Conservation (phyloP, 2,797 vertebrate genomes). For the Argyrosomus regius region DNA sequence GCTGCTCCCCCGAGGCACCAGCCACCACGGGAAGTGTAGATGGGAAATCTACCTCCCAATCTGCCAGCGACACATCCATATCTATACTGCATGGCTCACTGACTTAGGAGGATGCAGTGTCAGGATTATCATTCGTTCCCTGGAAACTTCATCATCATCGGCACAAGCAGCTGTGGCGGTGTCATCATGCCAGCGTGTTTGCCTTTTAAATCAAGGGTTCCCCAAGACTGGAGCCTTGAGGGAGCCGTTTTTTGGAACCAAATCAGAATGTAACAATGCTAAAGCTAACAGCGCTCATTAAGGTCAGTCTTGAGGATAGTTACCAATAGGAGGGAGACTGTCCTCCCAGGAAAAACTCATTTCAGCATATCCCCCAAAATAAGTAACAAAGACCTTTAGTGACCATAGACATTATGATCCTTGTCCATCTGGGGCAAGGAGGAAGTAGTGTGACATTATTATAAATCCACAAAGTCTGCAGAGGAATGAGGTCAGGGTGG, state of each 20-base stretch:
- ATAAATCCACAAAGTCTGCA: not conserved
- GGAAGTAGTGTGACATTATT: not conserved
- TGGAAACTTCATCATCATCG: constrained; percentile 82
- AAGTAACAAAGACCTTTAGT: constrained; percentile 5
- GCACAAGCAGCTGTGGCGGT: constrained; percentile 66
- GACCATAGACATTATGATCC: constrained; percentile 8
- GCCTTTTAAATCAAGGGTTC: constrained; percentile 82
- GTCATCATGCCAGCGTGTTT: constrained; percentile 63
- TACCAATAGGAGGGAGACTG: constrained; percentile 6
- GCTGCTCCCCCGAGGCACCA: constrained; percentile 78
- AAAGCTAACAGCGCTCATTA: constrained; percentile 54
- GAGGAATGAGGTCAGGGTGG: not conserved
- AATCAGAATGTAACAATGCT: constrained; percentile 56
- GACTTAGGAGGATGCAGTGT: constrained; percentile 81
- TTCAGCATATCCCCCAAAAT: constrained; percentile 18
- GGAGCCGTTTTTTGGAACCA: constrained; percentile 59
- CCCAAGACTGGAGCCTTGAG: constrained; percentile 59
- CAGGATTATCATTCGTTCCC: constrained; percentile 82
- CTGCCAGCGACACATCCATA: constrained; percentile 83
- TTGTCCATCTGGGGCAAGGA: not conserved
- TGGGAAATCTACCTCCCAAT: constrained; percentile 84
- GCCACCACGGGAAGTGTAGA: constrained; percentile 81
- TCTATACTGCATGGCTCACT: constrained; percentile 83
- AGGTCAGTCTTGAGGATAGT: constrained; percentile 35
- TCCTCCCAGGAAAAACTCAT: not conserved